Percentiles rank a stretch among this genome's conserved stretches.
Evolutionary conservation across 1,140 invertebrate species (phyloP).

Genomic region (Lepidotrigona ventralis): DNA sequence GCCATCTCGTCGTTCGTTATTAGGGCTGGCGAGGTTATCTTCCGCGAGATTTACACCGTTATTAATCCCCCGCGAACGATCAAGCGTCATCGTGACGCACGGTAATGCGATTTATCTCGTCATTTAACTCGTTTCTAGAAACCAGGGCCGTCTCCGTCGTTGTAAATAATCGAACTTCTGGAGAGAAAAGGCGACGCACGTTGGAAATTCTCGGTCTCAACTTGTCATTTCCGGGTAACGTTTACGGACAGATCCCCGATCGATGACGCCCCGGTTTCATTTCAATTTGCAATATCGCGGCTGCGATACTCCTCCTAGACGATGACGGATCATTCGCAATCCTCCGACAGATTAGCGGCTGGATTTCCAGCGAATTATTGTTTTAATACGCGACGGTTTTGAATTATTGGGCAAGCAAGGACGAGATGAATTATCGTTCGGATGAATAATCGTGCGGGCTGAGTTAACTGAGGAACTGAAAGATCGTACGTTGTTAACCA

Average conservation of each 20-base stretch:
- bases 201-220: constrained; percentile 40
- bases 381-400: background rate
- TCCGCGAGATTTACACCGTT: constrained; percentile 4
- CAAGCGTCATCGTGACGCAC: background rate
- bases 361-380: background rate
- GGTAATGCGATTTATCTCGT: constrained; percentile 17
- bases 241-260: constrained; percentile 18
- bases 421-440: no score
- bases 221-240: constrained; percentile 30
- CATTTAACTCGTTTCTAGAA: background rate
- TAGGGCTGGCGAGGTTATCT: background rate
- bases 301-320: background rate
- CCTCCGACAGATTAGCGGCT: background rate
- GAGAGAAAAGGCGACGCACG: constrained; percentile 22
- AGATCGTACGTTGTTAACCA: no score
- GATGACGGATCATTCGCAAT: background rate
- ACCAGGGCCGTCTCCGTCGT: background rate
- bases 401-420: no score
- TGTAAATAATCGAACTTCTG: constrained; percentile 33
- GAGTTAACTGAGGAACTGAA: no score
- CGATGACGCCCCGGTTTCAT: constrained; percentile 35
- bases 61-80: constrained; percentile 24
- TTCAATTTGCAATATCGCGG: constrained; percentile 44
- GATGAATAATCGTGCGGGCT: no score
- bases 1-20: background rate